Base-by-base conservation (phyloP, 1,140 invertebrate genomes). In the Diuraphis noxia region DNA sequence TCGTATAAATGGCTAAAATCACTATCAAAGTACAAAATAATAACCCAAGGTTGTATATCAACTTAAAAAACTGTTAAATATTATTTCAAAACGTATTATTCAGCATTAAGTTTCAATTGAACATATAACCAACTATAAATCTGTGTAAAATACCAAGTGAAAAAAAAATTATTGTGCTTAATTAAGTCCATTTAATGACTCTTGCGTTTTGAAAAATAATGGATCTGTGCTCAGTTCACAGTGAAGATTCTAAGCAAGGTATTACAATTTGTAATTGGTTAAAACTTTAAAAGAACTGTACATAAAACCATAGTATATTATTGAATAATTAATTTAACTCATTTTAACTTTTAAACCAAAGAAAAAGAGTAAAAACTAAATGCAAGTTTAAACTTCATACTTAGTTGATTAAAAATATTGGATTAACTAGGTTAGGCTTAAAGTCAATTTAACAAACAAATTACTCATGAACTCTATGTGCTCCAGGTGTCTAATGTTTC, bases 81-180 rank as follows among this genome's bases (percentile, higher is more conserved):
- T 34, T 72, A 72, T 85, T 85, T 85, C 82, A 43, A 43, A 46
- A 85, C 17, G 17, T 30, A 85, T 85, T 85, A 85, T 34, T 30
- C 41, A 85, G n/a, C 21, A 34, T 46, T 21, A 17, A 17, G 82
- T 43, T 85, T 85, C 30, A 21, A 34, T 43, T 85, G n/a, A 34
- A 34, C 82, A 43, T 34, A 85, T 38, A 25, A 46, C 30, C 30
- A 23, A 13, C 38, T 5, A 84, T 30, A 30, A 25, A 30, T 43
- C 30, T 13, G 17, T 40, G 17, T 30, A 13, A 30, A 38, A 40
- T 17, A 82, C 36, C 10, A 30, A 23, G 25, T 41, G 25, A 4
- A 41, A 84, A 82, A 84, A 82, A 30, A 41, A 30, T 17, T 72
- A 13, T n/a, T 72, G 17, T 10, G 9, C 25, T 82, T 13, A n/a